Evolutionary conservation across 2,888 invertebrate species (phyloP).

Genomic region (Conops quadrifasciatus): DNA sequence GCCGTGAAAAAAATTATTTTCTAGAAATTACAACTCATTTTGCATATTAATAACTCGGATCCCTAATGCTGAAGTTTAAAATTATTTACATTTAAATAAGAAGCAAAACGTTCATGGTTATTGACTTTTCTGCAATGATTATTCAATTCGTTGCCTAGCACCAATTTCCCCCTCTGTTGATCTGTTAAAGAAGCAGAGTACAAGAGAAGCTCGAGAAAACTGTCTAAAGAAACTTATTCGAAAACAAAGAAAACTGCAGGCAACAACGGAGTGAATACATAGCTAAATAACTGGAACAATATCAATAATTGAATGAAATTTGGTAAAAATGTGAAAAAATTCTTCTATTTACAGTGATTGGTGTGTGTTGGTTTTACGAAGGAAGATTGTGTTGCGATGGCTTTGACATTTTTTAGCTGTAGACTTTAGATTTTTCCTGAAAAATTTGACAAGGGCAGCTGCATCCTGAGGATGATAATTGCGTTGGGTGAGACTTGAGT

Average conservation of each 20-base stretch:
- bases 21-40: not conserved
- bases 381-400: constrained; percentile 15
- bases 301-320: constrained; percentile 14
- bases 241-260: constrained; percentile 26
- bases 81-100: constrained; percentile 1
- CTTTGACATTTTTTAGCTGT: not conserved
- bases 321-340: constrained; percentile 12
- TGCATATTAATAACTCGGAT: not conserved
- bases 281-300: not conserved
- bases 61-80: not conserved
- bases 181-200: constrained; percentile 1
- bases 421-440: not conserved
- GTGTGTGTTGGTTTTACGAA: constrained; percentile 6
- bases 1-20: constrained; percentile 25
- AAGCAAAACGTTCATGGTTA: not conserved
- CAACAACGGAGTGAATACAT: constrained; percentile 13
- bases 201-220: constrained; percentile 18
- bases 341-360: not conserved
- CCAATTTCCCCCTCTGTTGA: constrained; percentile 7
- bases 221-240: not conserved
- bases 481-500: not conserved
- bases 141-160: constrained; percentile 25
- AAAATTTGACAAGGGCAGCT: not conserved
- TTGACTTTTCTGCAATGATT: constrained; percentile 25
- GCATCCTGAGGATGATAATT: not conserved